Evolutionary conservation across 2,888 invertebrate genomes (phyloP).

Genomic region (Agriopis aurantiaria): DNA sequence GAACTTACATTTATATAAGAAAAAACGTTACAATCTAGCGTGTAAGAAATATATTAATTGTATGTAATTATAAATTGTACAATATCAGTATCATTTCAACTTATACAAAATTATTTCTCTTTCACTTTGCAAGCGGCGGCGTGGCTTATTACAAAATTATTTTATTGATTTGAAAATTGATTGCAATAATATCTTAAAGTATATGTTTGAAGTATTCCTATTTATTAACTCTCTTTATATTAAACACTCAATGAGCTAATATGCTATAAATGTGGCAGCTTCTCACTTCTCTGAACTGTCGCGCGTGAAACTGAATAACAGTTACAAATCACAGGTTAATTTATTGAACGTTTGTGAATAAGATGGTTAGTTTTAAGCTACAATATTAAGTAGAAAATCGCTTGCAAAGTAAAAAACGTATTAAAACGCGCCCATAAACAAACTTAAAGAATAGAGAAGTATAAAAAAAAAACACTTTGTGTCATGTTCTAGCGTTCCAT

Average conservation of each 20-base stretch:
- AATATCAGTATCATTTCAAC: constrained; percentile 74
- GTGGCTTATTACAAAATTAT: background rate
- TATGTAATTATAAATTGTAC: constrained; percentile 74
- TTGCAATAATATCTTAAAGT: too few relatives aligned
- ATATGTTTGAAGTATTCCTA: background rate
- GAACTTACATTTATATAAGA: constrained; percentile 73
- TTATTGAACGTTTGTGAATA: too few relatives aligned
- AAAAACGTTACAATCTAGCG: constrained; percentile 70
- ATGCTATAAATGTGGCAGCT: too few relatives aligned
- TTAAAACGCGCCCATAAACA: constrained; percentile 46
- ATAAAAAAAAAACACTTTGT: constrained; percentile 65
- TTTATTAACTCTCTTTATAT: background rate
- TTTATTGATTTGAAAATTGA: background rate
- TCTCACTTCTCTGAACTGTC: too few relatives aligned
- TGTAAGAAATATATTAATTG: constrained; percentile 77
- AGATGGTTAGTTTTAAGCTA: background rate
- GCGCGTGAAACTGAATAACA: too few relatives aligned
- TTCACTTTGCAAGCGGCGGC: constrained; percentile 37
- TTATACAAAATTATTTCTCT: constrained; percentile 34
- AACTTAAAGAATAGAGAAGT: constrained; percentile 53
- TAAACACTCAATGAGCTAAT: too few relatives aligned
- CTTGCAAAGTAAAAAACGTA: constrained; percentile 51
- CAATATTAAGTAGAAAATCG: constrained; percentile 6
- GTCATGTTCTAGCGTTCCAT: constrained; percentile 67
- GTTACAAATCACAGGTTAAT: too few relatives aligned